Conservation (phyloP, 2,888 invertebrate species). For the Thecophora atra region DNA sequence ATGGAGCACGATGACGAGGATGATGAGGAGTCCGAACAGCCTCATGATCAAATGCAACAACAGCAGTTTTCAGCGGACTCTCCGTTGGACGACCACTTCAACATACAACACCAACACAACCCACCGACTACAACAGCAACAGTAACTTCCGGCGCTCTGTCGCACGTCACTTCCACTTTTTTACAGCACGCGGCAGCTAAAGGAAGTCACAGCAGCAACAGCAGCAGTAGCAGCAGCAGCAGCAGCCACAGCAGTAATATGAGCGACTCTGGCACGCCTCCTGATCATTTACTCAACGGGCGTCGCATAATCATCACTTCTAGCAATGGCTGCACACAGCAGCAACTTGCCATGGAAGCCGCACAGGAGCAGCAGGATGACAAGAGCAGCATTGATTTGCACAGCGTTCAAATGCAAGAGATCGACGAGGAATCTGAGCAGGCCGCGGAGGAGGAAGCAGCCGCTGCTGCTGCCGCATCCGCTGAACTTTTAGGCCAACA, state of each 20-base stretch:
- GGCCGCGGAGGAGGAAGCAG: constrained; percentile 59
- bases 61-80: constrained; percentile 40
- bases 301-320: constrained; percentile 60
- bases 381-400: constrained; percentile 55
- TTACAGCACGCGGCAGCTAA: constrained; percentile 21
- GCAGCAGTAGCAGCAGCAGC: constrained; percentile 19
- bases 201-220: constrained; percentile 29
- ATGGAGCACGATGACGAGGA: constrained; percentile 60
- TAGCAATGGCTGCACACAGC: constrained; percentile 28
- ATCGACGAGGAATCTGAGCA: constrained; percentile 60
- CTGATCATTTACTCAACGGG: constrained; percentile 52
- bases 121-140: constrained; percentile 59
- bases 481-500: constrained; percentile 35
- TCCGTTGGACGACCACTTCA: constrained; percentile 35
- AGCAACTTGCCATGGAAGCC: constrained; percentile 36
- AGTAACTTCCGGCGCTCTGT: constrained; percentile 51
- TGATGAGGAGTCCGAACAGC: constrained; percentile 47
- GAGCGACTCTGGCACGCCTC: constrained; percentile 42
- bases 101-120: constrained; percentile 48
- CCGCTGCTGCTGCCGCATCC: constrained; percentile 41
- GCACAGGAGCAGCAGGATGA: constrained; percentile 36
- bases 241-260: constrained; percentile 20
- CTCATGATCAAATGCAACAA: constrained; percentile 41
- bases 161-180: constrained; percentile 33
- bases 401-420: constrained; percentile 61